phyloP scores from a whole-genome alignment of 2,888 invertebrate genomes.

The Agrochola circellaris region DNA sequence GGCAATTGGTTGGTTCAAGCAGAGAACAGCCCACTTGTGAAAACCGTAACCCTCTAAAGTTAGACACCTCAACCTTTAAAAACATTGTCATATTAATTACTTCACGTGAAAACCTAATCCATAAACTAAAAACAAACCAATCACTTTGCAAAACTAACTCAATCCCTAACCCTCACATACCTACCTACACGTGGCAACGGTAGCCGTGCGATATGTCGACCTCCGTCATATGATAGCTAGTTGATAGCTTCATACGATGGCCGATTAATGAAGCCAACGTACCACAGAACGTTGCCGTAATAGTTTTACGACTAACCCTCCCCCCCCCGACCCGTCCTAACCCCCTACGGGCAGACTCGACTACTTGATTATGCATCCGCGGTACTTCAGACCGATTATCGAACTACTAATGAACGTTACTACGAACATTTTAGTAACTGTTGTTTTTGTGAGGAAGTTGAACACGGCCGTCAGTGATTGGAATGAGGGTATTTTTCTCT shows the following conservation, averaged over 20 bases:
- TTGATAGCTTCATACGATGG: constrained; percentile 88
- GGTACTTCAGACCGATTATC: constrained; percentile 88
- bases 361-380: constrained; percentile 89
- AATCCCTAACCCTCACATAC: constrained; percentile 52
- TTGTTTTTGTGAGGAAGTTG: constrained; percentile 52
- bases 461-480: constrained; percentile 11
- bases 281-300: constrained; percentile 87
- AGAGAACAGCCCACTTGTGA: neutral
- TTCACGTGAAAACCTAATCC: constrained; percentile 1
- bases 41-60: neutral
- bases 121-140: constrained; percentile 18
- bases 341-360: constrained; percentile 78
- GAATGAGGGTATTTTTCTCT: constrained; percentile 39
- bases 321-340: constrained; percentile 66
- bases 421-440: constrained; percentile 63
- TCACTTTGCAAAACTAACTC: constrained; percentile 50
- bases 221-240: constrained; percentile 84
- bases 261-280: constrained; percentile 89
- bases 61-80: neutral
- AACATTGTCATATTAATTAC: neutral
- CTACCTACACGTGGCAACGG: constrained; percentile 66
- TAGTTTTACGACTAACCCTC: constrained; percentile 87
- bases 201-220: constrained; percentile 75
- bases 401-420: constrained; percentile 88
- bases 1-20: neutral